Evolutionary conservation across 2,888 invertebrate species (phyloP), one percentile per base, ranked within the genome.

Genomic region (Baccha elongata): DNA sequence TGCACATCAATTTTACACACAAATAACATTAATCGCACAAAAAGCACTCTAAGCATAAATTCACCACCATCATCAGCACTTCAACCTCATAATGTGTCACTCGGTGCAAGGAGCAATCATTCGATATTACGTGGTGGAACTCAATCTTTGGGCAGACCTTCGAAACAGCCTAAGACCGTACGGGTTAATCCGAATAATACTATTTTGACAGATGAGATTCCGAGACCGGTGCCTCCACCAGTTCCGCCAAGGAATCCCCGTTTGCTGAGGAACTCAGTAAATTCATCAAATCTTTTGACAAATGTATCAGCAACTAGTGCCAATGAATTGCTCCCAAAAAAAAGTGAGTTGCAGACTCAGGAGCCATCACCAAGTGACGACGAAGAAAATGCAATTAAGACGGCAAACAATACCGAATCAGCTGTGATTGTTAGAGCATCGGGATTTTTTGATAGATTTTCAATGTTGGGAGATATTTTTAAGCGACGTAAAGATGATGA

Each of bases 381-480:
- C 17, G 76, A 76, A 1, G 85, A 80, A 7, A 73, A 48, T 65
- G 75, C 67, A 15, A 84, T 84, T 13, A 46, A 67, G 6, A 44
- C 44, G 5, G 40, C 65, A n/a, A 17, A 17, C 17, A 44, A 19
- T 8, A 44, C 48, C 5, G 67, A 50, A n/a, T 17, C 55, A 7
- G 29, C 40, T 17, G 52, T 35, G 29, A 46, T 26, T 13, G 13
- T 62, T 11, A 76, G 58, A 46, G 67, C 67, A 44, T 72, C 78
- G 40, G 55, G 74, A 21, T 35, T 85, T 40, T 84, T 86, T 8
- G 80, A 79, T n/a, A 69, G 69, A 19, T 42, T 83, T n/a, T 10
- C 67, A 7, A 29, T 87, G 32, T 85, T 88, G 40, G 84, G 85
- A 10, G 86, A 86, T 71, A 84, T 90, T 6, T 90, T 90, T 58